phyloP scores from a whole-genome alignment of 2,113 vertebrate species.

The Eira barbara region DNA sequence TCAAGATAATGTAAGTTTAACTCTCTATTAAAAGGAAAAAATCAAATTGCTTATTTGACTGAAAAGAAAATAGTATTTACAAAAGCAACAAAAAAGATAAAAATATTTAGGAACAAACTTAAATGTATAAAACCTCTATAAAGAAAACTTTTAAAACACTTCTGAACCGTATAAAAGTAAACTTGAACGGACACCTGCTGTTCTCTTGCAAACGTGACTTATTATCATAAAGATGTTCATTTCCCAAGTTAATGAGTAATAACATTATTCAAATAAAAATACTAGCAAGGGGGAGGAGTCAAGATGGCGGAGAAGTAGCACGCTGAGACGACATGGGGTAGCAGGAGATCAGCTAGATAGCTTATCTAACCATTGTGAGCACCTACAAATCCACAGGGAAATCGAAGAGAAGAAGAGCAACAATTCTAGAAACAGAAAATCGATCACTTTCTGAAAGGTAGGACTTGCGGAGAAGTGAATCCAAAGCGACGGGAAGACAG shows the following conservation, averaged over 20 bases:
- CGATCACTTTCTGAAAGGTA: no score
- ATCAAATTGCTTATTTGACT: background rate
- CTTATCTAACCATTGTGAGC: no score
- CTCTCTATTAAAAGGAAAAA: background rate
- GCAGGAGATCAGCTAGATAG: no score
- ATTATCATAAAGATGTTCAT: background rate
- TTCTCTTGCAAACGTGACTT: background rate
- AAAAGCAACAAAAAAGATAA: background rate
- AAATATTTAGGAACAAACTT: background rate
- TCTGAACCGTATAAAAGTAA: background rate
- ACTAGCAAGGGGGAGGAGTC: no score
- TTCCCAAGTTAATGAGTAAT: background rate
- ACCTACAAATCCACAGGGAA: no score
- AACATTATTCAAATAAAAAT: background rate
- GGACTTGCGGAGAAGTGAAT: no score
- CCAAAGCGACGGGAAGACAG: no score
- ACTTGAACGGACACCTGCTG: background rate
- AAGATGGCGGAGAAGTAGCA: no score
- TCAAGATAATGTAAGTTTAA: background rate
- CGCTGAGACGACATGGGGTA: no score
- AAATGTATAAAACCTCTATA: background rate
- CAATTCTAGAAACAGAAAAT: no score
- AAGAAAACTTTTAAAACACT: background rate
- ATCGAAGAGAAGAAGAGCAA: no score
- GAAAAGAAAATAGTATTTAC: background rate